phyloP scores from a whole-genome alignment of 2,888 invertebrate genomes.

The Parnassius glacialis region DNA sequence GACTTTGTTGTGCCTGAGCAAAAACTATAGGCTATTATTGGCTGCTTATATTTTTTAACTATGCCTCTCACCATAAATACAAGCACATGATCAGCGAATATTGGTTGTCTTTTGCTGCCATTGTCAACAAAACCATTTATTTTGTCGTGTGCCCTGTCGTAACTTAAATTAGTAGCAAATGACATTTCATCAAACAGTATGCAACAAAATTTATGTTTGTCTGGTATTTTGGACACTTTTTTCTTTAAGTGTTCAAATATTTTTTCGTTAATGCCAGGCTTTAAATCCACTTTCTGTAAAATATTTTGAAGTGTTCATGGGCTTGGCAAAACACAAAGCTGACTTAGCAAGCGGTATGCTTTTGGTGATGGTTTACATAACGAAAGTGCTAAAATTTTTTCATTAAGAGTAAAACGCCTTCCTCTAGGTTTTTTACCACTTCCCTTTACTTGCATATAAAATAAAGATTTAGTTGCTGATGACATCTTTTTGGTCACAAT shows the following conservation, averaged over 20 bases:
- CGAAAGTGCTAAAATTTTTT: conserved; percentile 18
- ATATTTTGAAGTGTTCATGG: conserved; percentile 6
- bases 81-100: conserved; percentile 28
- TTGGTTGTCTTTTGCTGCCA: not conserved
- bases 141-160: too few species aligned
- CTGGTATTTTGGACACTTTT: conserved; percentile 8
- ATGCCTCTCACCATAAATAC: conserved; percentile 32
- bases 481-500: too few species aligned
- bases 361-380: too few species aligned
- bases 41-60: conserved; percentile 30
- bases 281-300: conserved; percentile 8
- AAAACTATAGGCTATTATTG: conserved; percentile 26
- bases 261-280: conserved; percentile 15
- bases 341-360: too few species aligned
- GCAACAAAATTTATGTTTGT: conserved; percentile 13
- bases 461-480: too few species aligned
- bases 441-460: too few species aligned
- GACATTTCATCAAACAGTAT: conserved; percentile 8
- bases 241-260: conserved; percentile 5
- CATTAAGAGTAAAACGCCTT: conserved; percentile 4
- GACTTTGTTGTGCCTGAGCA: conserved; percentile 24
- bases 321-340: too few species aligned
- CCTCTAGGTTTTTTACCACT: conserved; percentile 5
- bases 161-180: too few species aligned
- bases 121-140: not conserved